A percentile compares a stretch with the other conserved stretches of the same genome.
Conservation (phyloP, 2,113 vertebrate species). For the Mormyrus iriodes region DNA sequence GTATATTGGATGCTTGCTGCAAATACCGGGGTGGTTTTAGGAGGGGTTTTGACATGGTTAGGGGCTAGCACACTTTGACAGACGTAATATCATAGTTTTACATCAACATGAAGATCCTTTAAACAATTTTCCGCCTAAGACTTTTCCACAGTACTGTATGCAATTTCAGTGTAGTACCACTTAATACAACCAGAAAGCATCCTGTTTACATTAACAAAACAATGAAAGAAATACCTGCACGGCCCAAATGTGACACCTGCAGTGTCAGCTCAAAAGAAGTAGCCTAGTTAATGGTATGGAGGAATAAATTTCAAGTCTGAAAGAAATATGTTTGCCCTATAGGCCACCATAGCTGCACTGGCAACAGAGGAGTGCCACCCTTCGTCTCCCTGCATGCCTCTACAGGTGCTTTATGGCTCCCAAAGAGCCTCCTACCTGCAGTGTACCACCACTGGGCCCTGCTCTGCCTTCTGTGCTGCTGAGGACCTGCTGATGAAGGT, state of each 20-base stretch:
- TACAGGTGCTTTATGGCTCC: background rate
- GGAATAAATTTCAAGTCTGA: background rate
- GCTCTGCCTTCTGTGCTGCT: constrained; percentile 67
- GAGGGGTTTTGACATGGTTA: too few relatives aligned
- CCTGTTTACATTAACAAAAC: background rate
- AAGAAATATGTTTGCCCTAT: background rate
- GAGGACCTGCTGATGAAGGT: constrained; percentile 94
- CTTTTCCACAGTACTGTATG: too few relatives aligned
- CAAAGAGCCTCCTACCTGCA: constrained; percentile 73
- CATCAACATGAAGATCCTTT: too few relatives aligned
- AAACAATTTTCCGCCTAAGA: too few relatives aligned
- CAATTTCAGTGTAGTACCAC: background rate
- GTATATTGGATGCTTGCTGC: too few relatives aligned
- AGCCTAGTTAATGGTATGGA: background rate
- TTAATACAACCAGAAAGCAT: background rate
- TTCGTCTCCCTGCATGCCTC: background rate
- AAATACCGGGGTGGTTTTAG: too few relatives aligned
- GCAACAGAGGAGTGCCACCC: background rate
- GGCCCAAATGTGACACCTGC: background rate
- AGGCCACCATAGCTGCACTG: background rate
- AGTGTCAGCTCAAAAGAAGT: background rate
- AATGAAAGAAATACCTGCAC: background rate
- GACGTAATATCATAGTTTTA: too few relatives aligned
- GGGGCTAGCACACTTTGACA: too few relatives aligned
- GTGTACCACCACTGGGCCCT: constrained; percentile 90